Percentiles rank a stretch among this genome's conserved stretches.
Evolutionary conservation across 2,888 invertebrate genomes (phyloP).

Genomic region (Aleiodes alternator): DNA sequence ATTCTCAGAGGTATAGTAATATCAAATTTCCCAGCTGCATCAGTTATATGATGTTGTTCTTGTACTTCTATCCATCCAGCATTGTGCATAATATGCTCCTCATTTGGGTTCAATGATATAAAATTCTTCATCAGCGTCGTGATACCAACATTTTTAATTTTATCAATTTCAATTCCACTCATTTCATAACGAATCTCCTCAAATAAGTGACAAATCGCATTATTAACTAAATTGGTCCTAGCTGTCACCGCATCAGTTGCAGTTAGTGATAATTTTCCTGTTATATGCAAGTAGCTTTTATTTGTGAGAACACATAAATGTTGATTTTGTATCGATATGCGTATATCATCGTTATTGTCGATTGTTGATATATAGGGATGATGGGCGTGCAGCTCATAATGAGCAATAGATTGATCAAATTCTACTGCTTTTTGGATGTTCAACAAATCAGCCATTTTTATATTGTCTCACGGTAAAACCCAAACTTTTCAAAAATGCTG

Average conservation of each 20-base stretch:
- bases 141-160: conserved; percentile 5
- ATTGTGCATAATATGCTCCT: not conserved
- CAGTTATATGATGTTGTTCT: no score
- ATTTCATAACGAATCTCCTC: conserved; percentile 3
- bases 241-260: not conserved
- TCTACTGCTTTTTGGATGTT: not conserved
- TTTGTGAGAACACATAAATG: conserved; percentile 4
- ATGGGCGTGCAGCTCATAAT: conserved; percentile 9
- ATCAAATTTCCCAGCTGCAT: not conserved
- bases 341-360: conserved; percentile 3
- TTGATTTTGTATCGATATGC: conserved; percentile 7
- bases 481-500: not conserved
- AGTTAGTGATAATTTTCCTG: not conserved
- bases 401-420: conserved; percentile 6
- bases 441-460: no score
- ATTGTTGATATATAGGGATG: not conserved
- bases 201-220: not conserved
- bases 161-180: conserved; percentile 2
- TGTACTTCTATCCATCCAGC: not conserved
- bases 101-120: not conserved
- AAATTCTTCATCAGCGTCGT: not conserved
- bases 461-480: not conserved
- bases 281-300: not conserved
- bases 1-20: not conserved
- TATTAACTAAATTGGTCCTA: not conserved